phyloP scores from a whole-genome alignment of 2,797 vertebrate genomes.

The Syndactyla subalaris region DNA sequence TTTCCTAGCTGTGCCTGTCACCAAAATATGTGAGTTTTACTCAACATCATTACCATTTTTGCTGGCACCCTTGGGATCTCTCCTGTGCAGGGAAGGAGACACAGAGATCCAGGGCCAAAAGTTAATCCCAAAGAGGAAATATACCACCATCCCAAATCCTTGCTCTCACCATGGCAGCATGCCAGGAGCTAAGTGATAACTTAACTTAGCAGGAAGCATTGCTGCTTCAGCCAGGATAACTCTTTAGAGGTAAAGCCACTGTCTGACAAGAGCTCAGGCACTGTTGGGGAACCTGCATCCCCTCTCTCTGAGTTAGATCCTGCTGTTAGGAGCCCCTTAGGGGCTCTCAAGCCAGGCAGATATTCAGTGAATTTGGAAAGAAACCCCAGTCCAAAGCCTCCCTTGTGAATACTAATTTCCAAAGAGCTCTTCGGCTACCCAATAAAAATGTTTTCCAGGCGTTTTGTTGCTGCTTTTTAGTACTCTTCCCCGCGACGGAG shows the following conservation, averaged over 20 bases:
- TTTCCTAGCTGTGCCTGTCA: neutral
- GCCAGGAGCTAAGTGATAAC: neutral
- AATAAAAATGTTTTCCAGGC: neutral
- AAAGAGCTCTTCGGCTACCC: neutral
- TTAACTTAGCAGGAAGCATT: neutral
- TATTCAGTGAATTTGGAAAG: neutral
- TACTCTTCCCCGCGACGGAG: neutral
- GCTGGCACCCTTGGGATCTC: neutral
- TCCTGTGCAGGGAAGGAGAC: accelerated
- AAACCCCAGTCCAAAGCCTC: neutral
- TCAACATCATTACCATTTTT: neutral
- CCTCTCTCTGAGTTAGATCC: neutral
- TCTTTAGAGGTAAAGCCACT: neutral
- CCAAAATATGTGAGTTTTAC: neutral
- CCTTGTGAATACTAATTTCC: neutral
- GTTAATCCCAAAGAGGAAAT: accelerated
- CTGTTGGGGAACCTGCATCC: neutral
- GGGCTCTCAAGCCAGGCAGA: neutral
- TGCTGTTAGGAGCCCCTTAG: neutral
- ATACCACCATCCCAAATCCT: neutral
- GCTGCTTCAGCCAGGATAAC: neutral
- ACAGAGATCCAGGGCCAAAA: neutral
- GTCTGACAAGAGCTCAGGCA: neutral
- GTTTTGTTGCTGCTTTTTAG: neutral
- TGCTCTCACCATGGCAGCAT: accelerated